phyloP scores from a whole-genome alignment of 2,113 vertebrate genomes.

The Periophthalmodon schlosseri region DNA sequence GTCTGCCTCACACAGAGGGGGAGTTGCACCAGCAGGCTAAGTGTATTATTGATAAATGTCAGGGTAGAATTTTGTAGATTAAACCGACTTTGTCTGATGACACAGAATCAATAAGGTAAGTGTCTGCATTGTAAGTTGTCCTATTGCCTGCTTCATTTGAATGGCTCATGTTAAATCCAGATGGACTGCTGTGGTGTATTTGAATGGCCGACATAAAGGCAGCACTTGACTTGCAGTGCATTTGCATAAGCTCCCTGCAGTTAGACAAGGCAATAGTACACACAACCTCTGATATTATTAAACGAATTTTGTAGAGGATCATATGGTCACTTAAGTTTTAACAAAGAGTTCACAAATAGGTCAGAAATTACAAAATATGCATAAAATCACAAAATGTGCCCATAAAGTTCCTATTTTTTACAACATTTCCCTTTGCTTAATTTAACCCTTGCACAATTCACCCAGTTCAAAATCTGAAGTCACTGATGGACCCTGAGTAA shows the following conservation, averaged over 20 bases:
- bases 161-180: not conserved
- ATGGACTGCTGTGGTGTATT: not conserved
- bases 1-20: not conserved
- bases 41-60: not conserved
- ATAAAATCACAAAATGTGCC: not conserved
- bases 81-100: constrained; percentile 10
- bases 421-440: constrained; percentile 6
- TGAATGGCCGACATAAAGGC: constrained; percentile 18
- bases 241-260: constrained; percentile 16
- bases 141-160: not conserved
- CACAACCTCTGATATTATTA: not conserved
- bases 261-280: not conserved
- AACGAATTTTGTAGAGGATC: constrained; percentile 30
- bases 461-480: not conserved
- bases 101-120: constrained; percentile 20
- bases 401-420: not conserved
- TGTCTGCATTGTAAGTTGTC: not conserved
- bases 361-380: not conserved
- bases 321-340: constrained; percentile 46
- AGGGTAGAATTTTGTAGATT: not conserved
- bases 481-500: not conserved
- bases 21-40: constrained; percentile 15
- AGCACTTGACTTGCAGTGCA: constrained; percentile 19
- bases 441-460: constrained; percentile 9
- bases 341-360: constrained; percentile 15